Evolutionary conservation across 2,888 invertebrate species (phyloP), one percentile per base, ranked within the genome.

Genomic region (Zhuqinia jingwanae): DNA sequence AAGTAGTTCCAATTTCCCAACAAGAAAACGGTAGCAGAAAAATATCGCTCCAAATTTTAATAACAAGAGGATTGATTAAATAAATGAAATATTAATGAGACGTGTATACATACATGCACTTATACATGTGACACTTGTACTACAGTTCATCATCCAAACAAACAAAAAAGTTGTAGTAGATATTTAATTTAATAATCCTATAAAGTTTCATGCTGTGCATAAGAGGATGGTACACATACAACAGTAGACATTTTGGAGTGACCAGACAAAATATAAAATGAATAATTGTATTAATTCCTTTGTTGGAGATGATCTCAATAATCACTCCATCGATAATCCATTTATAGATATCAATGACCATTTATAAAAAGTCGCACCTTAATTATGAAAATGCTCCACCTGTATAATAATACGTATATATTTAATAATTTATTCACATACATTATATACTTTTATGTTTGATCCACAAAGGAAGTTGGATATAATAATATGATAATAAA

Each of bases 381-480:
- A 5, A 58, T 27, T 45, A 56, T 76, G n/a, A 17, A 73, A 8
- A 13, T 42, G 17, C 25, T 77, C 58, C 11, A 22, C 53, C 30
- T 56, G 56, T 36, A 15, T n/a, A n/a, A n/a, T n/a, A n/a, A n/a
- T n/a, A n/a, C n/a, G n/a, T n/a, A n/a, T n/a, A n/a, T n/a, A n/a
- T n/a, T n/a, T n/a, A n/a, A n/a, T n/a, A n/a, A n/a, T n/a, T n/a
- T n/a, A n/a, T n/a, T n/a, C n/a, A n/a, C n/a, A n/a, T n/a, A n/a
- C n/a, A n/a, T n/a, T n/a, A n/a, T n/a, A n/a, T n/a, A n/a, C n/a
- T n/a, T n/a, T n/a, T n/a, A n/a, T n/a, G n/a, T n/a, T n/a, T n/a
- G n/a, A n/a, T n/a, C n/a, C n/a, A 47, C 47, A 25, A 50, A 78
- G 63, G 78, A 78, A 77, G 45, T 65, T 63, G 65, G 42, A 68